Percentiles rank a stretch among this genome's conserved stretches.
Evolutionary conservation across 2,888 invertebrate genomes (phyloP).

Genomic region (Zeuzera pyrina): DNA sequence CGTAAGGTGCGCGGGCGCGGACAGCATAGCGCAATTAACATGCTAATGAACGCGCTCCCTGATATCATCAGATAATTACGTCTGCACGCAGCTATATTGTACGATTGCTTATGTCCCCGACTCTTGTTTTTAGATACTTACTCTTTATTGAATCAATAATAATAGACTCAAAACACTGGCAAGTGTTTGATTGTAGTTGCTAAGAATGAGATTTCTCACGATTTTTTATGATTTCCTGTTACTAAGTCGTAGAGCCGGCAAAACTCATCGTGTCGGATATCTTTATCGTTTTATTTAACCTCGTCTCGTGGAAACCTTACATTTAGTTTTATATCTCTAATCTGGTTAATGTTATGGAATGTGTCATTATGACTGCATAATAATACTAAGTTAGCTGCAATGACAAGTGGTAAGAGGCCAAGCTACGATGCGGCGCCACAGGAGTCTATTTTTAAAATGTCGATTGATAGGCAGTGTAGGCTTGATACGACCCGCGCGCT

Average conservation of each 20-base stretch:
- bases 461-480: slow-evolving; percentile 63
- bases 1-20: slow-evolving; percentile 20
- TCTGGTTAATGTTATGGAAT: slow-evolving; percentile 48
- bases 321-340: slow-evolving; percentile 49
- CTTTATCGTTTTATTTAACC: slow-evolving; percentile 54
- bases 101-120: slow-evolving; percentile 44
- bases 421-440: slow-evolving; percentile 39
- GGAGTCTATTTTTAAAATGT: slow-evolving; percentile 54
- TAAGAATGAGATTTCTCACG: slow-evolving; percentile 53
- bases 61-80: slow-evolving; percentile 69
- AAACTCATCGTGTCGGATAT: slow-evolving; percentile 46
- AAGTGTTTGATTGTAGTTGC: no score
- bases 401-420: slow-evolving; percentile 22
- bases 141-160: slow-evolving; percentile 1
- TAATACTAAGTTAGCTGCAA: slow-evolving; percentile 33
- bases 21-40: slow-evolving; percentile 60
- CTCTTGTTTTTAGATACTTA: slow-evolving; percentile 36
- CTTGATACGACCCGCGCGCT: slow-evolving; percentile 46
- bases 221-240: slow-evolving; percentile 69
- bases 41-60: slow-evolving; percentile 62
- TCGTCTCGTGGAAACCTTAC: slow-evolving; percentile 40
- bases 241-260: slow-evolving; percentile 34
- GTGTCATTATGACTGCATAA: slow-evolving; percentile 43
- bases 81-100: slow-evolving; percentile 54
- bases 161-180: no score